Percentiles rank a stretch among this genome's conserved stretches.
phyloP scores from a whole-genome alignment of 2,888 invertebrate genomes.

The Subacronicta megacephala region DNA sequence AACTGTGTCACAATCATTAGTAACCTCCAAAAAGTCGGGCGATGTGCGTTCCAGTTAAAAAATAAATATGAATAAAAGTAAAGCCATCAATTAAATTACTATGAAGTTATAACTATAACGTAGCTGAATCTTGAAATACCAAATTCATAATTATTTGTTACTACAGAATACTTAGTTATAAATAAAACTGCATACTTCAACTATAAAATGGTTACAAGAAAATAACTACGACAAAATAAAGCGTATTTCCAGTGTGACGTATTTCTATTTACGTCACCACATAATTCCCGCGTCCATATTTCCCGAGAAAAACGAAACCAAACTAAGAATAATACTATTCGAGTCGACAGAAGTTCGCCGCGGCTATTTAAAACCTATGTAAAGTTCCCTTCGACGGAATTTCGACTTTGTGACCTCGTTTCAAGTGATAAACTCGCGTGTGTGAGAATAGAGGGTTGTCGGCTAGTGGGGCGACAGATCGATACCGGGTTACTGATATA shows the following conservation, averaged over 20 bases:
- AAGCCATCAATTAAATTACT: too few species aligned
- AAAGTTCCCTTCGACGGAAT: slow-evolving; percentile 56
- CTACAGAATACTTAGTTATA: too few species aligned
- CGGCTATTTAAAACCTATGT: slow-evolving; percentile 71
- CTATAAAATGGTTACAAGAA: slow-evolving; percentile 16
- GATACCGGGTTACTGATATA: slow-evolving; percentile 85
- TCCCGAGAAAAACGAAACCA: slow-evolving; percentile 53
- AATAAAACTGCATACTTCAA: slow-evolving; percentile 1
- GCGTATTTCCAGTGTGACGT: slow-evolving; percentile 27
- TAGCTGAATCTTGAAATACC: too few species aligned
- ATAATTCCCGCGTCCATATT: slow-evolving; percentile 44
- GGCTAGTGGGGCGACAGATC: slow-evolving; percentile 87
- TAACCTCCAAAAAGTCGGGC: too few species aligned
- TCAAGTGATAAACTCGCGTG: slow-evolving; percentile 72
- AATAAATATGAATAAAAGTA: too few species aligned
- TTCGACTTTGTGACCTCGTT: slow-evolving; percentile 63
- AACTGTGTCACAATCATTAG: too few species aligned
- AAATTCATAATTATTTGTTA: too few species aligned
- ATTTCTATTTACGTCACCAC: slow-evolving; percentile 45
- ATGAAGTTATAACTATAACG: too few species aligned
- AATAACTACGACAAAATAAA: slow-evolving; percentile 13
- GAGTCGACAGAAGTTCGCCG: slow-evolving; percentile 69
- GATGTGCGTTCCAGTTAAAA: too few species aligned
- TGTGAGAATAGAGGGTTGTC: slow-evolving; percentile 73
- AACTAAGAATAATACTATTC: slow-evolving; percentile 59